Percentiles rank a stretch among this genome's conserved stretches.
Evolutionary conservation across 2,113 vertebrate species (phyloP).

Genomic region (Zosterops hypoxanthus): DNA sequence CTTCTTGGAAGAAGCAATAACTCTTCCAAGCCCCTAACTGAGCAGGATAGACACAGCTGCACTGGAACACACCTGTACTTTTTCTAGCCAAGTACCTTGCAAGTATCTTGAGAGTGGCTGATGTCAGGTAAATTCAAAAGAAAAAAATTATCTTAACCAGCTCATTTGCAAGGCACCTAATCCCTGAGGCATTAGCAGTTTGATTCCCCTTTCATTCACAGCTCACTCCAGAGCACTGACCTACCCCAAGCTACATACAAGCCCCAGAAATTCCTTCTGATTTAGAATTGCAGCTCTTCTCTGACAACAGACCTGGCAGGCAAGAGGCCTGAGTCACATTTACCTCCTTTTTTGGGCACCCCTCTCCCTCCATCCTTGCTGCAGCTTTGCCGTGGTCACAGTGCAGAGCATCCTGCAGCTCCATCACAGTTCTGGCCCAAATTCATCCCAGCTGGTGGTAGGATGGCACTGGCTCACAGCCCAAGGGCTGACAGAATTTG

Average conservation of each 20-base stretch:
- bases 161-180: constrained; percentile 15
- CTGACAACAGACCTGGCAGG: neutral
- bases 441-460: neutral
- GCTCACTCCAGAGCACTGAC: neutral
- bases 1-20: constrained; percentile 24
- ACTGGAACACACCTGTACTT: constrained; percentile 24
- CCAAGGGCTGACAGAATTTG: neutral
- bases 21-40: neutral
- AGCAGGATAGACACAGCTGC: constrained; percentile 36
- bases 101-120: constrained; percentile 13
- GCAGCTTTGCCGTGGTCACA: neutral
- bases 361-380: neutral
- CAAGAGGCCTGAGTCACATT: neutral
- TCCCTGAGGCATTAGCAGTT: neutral
- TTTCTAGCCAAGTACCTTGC: constrained; percentile 28
- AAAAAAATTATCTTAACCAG: constrained; percentile 32
- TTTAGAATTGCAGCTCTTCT: neutral
- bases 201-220: neutral
- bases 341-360: neutral
- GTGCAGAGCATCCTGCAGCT: neutral
- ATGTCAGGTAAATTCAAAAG: constrained; percentile 34
- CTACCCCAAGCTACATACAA: neutral
- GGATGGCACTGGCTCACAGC: neutral
- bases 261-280: neutral
- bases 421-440: neutral